Base-by-base conservation (phyloP, 64 coral and sea anemone genomes). In the Stichodactyla mertensii region DNA sequence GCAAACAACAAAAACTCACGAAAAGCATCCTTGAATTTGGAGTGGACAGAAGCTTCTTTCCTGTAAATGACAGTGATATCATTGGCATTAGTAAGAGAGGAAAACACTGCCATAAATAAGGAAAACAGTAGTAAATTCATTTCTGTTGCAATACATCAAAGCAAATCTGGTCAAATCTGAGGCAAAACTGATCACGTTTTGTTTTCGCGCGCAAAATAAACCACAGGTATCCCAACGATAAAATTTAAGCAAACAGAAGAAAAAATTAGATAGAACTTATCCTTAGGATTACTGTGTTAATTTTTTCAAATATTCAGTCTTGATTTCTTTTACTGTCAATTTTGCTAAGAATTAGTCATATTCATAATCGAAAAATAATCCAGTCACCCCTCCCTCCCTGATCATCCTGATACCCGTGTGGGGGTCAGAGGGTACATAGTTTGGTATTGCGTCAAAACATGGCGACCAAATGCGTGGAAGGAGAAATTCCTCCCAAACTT, bases 371-470 rank as follows among this genome's bases (percentile, higher is more conserved):
- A 20, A 66, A n/a, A 0, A 66, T 31, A 31, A 31, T 31, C 28
- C 28, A 66, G 6, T 9, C 20, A 9, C 20, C 9, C 22, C 9
- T n/a, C 20, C 19, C 4, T 66, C 4, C 62, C 4, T n/a, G 20
- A 4, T 6, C 0, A 6, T 62, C 61, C 16, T 64, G 61, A 18
- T 5, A 0, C 62, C 20, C 62, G 6, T 26, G 69, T 6, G 26
- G 69, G 69, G 69, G 19, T n/a, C 9, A 66, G 69, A 31, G 0
- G 24, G 69, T 36, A n/a, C 36, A 74, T 13, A 74, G 7, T 74
- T 58, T 14, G 69, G 7, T 74, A 31, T 74, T 28, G 69, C 64
- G 18, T 74, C 69, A 36, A 74, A 81, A 81, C 53, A 81, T 81
- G 78, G 78, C 78, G 78, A 15, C 69, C 10, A 31, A 52, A 16